phyloP scores from a whole-genome alignment of 2,113 vertebrate genomes.

The Uria aalge region DNA sequence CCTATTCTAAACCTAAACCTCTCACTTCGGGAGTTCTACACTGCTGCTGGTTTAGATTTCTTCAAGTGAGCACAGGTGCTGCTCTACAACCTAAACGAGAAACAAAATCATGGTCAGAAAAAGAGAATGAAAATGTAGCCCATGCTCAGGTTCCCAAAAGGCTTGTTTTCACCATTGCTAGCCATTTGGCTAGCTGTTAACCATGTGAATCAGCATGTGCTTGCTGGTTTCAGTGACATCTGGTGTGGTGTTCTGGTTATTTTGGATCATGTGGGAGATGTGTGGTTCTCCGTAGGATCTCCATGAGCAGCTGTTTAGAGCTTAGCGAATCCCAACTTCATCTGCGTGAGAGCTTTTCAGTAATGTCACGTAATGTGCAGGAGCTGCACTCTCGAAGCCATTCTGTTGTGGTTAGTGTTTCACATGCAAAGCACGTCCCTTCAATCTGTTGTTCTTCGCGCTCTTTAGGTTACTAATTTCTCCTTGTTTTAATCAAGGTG shows the following conservation, averaged over 20 bases:
- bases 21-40: not conserved
- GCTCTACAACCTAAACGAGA: not conserved
- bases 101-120: not conserved
- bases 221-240: not conserved
- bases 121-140: not conserved
- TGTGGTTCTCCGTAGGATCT: not conserved
- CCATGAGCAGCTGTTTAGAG: not conserved
- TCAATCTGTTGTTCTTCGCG: not conserved
- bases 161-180: not conserved
- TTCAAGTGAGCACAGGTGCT: not conserved
- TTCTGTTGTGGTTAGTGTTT: not conserved
- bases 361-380: fast-evolving
- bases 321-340: not conserved
- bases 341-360: not conserved
- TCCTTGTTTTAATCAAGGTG: not conserved
- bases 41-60: not conserved
- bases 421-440: not conserved
- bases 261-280: not conserved
- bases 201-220: not conserved
- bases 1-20: not conserved
- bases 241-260: not conserved
- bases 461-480: not conserved
- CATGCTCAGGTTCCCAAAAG: not conserved
- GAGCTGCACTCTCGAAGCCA: not conserved
- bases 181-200: not conserved